Conservation (phyloP, 2,113 vertebrate species). For the Asarcornis scutulata region DNA sequence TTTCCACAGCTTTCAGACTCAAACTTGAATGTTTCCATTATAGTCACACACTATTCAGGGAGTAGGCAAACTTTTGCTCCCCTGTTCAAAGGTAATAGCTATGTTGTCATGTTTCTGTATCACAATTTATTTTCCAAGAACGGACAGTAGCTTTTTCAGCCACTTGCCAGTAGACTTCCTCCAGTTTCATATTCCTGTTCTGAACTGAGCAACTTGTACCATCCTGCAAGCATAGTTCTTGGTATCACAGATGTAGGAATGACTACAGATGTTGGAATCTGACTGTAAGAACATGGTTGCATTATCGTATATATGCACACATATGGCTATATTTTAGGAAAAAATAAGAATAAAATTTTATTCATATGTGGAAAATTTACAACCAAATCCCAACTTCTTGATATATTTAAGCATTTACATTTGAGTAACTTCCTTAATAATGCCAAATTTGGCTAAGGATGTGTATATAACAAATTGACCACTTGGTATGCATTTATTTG, state of each 20-base stretch:
- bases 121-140: not conserved
- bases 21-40: not conserved
- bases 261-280: not conserved
- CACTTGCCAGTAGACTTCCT: not conserved
- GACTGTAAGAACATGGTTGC: not conserved
- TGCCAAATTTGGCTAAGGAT: not conserved
- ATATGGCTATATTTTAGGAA: not conserved
- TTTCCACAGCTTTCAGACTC: not conserved
- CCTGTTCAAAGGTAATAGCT: not conserved
- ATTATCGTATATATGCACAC: not conserved
- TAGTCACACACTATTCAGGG: not conserved
- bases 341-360: not conserved
- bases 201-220: not conserved
- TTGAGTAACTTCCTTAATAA: not conserved
- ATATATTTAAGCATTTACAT: not conserved
- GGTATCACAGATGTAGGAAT: not conserved
- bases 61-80: not conserved
- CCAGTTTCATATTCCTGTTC: not conserved
- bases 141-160: not conserved
- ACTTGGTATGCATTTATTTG: not conserved
- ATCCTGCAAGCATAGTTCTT: not conserved
- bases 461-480: not conserved
- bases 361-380: not conserved
- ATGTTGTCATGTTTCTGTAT: not conserved
- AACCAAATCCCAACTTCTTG: not conserved